phyloP scores from a whole-genome alignment of 1,140 invertebrate genomes.

The Mercenaria mercenaria region DNA sequence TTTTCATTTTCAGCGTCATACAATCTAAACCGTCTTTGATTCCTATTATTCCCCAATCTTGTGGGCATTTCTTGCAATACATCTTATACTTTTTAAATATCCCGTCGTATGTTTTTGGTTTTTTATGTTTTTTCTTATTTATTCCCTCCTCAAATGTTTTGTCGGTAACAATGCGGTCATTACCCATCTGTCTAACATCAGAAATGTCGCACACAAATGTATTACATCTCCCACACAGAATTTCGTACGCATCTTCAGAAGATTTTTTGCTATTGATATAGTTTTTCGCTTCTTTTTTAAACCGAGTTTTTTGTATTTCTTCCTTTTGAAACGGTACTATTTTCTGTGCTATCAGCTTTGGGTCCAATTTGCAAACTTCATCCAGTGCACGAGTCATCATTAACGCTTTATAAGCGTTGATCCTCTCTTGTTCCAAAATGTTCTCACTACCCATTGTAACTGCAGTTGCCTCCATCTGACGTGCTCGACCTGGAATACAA shows the following conservation, averaged over 20 bases:
- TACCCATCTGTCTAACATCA: constrained; percentile 15
- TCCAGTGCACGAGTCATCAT: constrained; percentile 30
- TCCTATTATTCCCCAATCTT: constrained; percentile 19
- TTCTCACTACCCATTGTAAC: constrained; percentile 10
- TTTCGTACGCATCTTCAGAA: neutral
- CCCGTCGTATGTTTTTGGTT: neutral
- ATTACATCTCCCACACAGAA: constrained; percentile 21
- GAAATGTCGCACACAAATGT: neutral
- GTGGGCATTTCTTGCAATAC: constrained; percentile 38
- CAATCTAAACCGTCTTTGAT: neutral
- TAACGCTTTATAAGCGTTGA: constrained; percentile 22
- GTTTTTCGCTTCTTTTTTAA: neutral
- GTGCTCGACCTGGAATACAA: constrained; percentile 16
- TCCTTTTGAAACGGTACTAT: neutral
- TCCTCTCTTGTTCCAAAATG: constrained; percentile 6
- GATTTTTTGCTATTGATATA: neutral
- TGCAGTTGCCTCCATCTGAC: neutral
- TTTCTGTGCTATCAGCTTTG: neutral
- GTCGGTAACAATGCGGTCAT: constrained; percentile 11
- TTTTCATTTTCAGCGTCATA: neutral
- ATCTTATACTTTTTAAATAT: constrained; percentile 26
- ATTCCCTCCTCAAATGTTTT: neutral
- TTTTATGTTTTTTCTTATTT: constrained; percentile 7
- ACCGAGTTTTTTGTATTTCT: neutral
- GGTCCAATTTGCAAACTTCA: neutral